Evolutionary conservation across 2,113 vertebrate species (phyloP), one percentile per base, ranked within the genome.

Genomic region (Azemiops feae): DNA sequence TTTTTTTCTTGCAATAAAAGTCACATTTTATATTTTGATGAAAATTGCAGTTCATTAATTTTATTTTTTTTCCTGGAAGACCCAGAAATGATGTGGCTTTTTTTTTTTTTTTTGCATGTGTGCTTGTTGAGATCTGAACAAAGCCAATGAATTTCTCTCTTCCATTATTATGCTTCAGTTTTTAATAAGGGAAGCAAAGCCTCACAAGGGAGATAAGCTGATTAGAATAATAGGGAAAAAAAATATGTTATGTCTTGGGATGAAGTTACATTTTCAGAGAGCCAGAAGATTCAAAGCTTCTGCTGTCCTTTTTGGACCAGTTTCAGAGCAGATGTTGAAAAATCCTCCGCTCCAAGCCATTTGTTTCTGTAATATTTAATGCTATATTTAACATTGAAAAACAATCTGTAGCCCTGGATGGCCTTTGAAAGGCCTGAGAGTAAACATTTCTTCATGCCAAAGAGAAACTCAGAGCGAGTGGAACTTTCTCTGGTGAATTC

Each of bases 401-500:
- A 91, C 91, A 92, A 81, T 81, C 0, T 47, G 81, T 87, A 52
- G 11, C 54, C 3, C 92, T 43, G 81, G 92, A 91, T 64, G 10
- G 0, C 2, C 8, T 27, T 5, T 93, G 30, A 94, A 93, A 85
- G 93, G 81, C 88, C 93, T 92, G 3, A 88, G 25, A 93, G 85
- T 92, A 87, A 93, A 81, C 58, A 81, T 55, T 74, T 69, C 0
- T 58, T 87, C 91, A 34, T 89, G 3, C 27, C 11, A 1, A 27
- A 91, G 64, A 6, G 0, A 89, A 54, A 50, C 55, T 69, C 22
- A 30, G 87, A 94, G 55, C 9, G 8, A 20, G n/a, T n/a, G 47
- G 8, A 85, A 1, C n/a, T 95, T 93, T 50, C 93, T 93, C 93
- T 93, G 81, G 85, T 86, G n/a, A 89, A 53, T 52, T 14, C 50